phyloP scores from a whole-genome alignment of 2,113 vertebrate genomes.

The Lycaon pictus region DNA sequence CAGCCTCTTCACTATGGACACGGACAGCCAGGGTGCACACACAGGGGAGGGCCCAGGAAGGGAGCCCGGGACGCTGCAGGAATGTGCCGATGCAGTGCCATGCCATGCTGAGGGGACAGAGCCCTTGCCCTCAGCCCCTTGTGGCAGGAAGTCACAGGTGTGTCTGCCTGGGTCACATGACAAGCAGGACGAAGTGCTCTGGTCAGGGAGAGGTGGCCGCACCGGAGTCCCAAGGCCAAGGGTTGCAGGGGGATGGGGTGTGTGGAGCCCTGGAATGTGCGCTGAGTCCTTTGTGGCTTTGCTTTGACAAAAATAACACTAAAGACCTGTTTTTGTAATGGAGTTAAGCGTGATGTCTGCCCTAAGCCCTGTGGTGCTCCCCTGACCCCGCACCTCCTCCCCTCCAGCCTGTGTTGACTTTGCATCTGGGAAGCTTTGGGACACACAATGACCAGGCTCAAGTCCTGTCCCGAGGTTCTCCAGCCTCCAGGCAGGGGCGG shows the following conservation, averaged over 20 bases:
- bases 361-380: too few species aligned
- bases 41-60: background rate
- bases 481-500: background rate
- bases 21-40: background rate
- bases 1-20: background rate
- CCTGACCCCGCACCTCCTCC: too few species aligned
- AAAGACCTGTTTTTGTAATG: background rate
- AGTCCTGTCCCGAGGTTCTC: background rate
- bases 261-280: too few species aligned
- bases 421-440: background rate
- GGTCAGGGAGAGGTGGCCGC: background rate
- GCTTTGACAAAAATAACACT: background rate
- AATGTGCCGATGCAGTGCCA: background rate
- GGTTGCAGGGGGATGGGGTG: background rate
- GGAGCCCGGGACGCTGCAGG: background rate
- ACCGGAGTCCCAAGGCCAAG: background rate
- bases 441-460: accelerated
- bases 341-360: background rate
- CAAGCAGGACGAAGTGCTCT: too few species aligned
- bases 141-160: background rate
- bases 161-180: accelerated
- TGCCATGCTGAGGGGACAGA: background rate
- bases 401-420: background rate
- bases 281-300: background rate
- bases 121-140: background rate